These are phyloP conservation scores for Scaptomyza cyrtandrae DNA, from an alignment of 2,888 invertebrate genomes.

Conservation along the genomic window DNA sequence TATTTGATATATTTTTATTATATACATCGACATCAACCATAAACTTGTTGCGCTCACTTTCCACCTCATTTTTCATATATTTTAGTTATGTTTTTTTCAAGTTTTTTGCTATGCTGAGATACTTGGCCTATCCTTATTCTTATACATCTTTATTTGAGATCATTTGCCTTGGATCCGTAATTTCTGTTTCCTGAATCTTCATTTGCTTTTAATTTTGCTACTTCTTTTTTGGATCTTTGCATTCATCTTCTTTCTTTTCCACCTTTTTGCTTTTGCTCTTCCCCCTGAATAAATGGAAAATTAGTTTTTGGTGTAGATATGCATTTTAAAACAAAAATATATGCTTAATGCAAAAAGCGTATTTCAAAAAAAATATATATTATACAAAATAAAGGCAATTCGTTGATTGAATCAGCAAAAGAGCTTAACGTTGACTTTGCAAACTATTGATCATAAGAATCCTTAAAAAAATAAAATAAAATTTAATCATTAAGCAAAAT, in stretches of 20 bases:
- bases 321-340: neutral
- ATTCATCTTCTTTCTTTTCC: slow-evolving; percentile 6
- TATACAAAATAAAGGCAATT: neutral
- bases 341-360: neutral
- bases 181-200: neutral
- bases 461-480: neutral
- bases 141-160: neutral
- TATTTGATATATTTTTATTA: neutral
- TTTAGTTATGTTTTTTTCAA: neutral
- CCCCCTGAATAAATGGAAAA: slow-evolving; percentile 14
- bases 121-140: too few species aligned
- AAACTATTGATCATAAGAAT: slow-evolving; percentile 8
- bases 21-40: neutral
- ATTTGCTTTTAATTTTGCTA: neutral
- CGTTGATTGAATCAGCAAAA: neutral
- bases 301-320: slow-evolving; percentile 2
- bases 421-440: slow-evolving; percentile 4
- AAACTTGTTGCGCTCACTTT: too few species aligned
- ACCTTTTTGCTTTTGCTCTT: slow-evolving; percentile 6
- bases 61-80: neutral
- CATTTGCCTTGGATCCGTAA: neutral
- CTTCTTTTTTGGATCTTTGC: slow-evolving; percentile 1
- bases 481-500: slow-evolving; percentile 11
- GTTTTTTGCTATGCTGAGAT: too few species aligned
- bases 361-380: slow-evolving; percentile 7